Conservation (phyloP, 2,797 vertebrate genomes). For the Setipinna tenuifilis region DNA sequence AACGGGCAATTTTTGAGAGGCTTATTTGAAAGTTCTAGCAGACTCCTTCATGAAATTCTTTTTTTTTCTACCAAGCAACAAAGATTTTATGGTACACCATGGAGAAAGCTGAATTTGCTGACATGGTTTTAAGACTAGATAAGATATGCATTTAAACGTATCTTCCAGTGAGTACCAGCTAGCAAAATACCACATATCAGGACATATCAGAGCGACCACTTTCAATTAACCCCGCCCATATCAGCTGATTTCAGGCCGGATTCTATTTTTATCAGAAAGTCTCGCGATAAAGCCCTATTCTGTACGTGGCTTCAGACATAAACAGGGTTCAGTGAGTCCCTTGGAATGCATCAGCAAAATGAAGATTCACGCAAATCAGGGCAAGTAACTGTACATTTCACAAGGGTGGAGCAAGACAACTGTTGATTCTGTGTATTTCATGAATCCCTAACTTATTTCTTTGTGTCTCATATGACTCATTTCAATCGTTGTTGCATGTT, state of each 20-base stretch:
- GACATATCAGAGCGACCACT: background rate
- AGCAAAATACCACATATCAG: too few relatives aligned
- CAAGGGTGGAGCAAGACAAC: background rate
- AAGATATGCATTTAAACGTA: too few relatives aligned
- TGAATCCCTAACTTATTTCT: background rate
- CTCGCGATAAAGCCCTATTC: slow-evolving; percentile 66
- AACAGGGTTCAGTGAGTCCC: slow-evolving; percentile 35
- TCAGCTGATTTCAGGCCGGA: background rate
- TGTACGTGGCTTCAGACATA: slow-evolving; percentile 64
- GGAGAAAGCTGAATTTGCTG: too few relatives aligned
- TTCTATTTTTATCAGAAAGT: slow-evolving; percentile 34
- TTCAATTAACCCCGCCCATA: background rate
- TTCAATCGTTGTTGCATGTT: background rate
- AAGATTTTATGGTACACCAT: too few relatives aligned
- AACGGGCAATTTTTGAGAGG: too few relatives aligned
- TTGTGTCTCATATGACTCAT: background rate
- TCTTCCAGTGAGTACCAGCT: too few relatives aligned
- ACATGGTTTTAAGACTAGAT: too few relatives aligned
- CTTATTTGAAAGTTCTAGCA: too few relatives aligned
- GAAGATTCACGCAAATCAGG: slow-evolving; percentile 17
- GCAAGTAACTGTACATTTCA: slow-evolving; percentile 18
- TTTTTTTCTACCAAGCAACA: too few relatives aligned
- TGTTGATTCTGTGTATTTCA: background rate
- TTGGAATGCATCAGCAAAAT: slow-evolving; percentile 44
- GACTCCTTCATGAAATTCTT: too few relatives aligned